A percentile compares a stretch with the other conserved stretches of the same genome.
Evolutionary conservation across 2,888 invertebrate genomes (phyloP).

Genomic region (Drosophila vallismaia): DNA sequence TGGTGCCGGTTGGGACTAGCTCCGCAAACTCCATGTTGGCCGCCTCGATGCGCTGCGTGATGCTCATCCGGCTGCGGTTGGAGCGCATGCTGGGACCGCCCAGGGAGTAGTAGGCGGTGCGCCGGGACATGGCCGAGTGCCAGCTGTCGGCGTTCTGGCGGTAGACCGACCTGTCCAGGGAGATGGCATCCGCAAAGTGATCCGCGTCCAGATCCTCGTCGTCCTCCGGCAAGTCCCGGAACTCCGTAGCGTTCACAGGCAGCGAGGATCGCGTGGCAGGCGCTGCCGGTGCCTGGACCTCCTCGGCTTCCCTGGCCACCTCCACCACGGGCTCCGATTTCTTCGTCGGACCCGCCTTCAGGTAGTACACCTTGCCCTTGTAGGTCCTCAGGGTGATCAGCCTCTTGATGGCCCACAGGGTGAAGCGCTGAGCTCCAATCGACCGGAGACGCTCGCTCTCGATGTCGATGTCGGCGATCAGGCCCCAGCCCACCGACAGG

Average conservation of each 20-base stretch:
- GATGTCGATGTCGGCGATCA: conserved; percentile 98
- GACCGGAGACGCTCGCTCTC: conserved; percentile 97
- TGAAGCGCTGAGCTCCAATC: conserved; percentile 95
- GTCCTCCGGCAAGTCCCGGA: conserved; percentile 50
- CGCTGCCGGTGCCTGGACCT: background rate
- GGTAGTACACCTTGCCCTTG: conserved; percentile 92
- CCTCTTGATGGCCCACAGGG: conserved; percentile 94
- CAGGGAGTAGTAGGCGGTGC: conserved; percentile 91
- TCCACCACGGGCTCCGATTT: conserved; percentile 1
- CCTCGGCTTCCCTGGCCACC: conserved; percentile 4
- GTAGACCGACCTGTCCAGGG: conserved; percentile 83
- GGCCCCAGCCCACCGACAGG: conserved; percentile 97
- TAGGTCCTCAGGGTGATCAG: conserved; percentile 93
- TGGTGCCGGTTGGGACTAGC: conserved; percentile 54
- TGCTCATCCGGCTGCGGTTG: conserved; percentile 67
- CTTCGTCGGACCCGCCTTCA: background rate
- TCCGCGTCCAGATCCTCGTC: conserved; percentile 37
- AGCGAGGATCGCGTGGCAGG: background rate
- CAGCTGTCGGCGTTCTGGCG: conserved; percentile 89
- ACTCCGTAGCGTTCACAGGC: conserved; percentile 31
- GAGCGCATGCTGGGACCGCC: conserved; percentile 90
- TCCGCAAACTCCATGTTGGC: conserved; percentile 72
- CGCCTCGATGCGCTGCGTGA: conserved; percentile 67
- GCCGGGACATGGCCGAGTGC: conserved; percentile 91
- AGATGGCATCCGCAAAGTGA: conserved; percentile 77